These are phyloP conservation scores for Bombylius discolor DNA, from an alignment of 2,888 invertebrate species.

Conservation along the genomic window DNA sequence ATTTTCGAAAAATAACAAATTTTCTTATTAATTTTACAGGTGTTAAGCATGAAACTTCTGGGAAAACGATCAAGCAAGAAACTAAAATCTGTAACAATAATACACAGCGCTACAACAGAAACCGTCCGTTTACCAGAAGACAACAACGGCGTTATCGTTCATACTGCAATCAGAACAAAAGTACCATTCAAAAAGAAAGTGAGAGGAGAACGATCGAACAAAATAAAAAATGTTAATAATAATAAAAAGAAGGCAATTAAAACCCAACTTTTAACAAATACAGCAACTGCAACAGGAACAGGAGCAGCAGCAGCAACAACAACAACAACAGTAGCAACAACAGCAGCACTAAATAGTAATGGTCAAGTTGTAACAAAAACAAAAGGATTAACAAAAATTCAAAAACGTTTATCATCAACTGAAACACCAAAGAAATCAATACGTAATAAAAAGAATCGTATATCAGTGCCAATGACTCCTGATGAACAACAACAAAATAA, in stretches of 20 bases:
- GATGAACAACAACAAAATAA: conserved; percentile 39
- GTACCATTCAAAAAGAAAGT: conserved; percentile 79
- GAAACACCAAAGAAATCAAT: conserved; percentile 30
- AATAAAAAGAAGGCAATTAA: neutral
- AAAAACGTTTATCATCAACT: conserved; percentile 6
- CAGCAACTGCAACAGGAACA: no score
- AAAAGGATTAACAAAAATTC: neutral
- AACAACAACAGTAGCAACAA: neutral
- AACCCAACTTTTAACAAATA: neutral
- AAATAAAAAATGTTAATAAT: conserved; percentile 12
- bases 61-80: conserved; percentile 70
- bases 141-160: conserved; percentile 62
- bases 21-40: conserved; percentile 40
- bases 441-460: conserved; percentile 38
- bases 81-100: conserved; percentile 75
- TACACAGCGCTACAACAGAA: conserved; percentile 81
- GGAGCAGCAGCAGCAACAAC: neutral
- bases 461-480: conserved; percentile 37
- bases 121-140: conserved; percentile 72
- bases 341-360: conserved; percentile 8
- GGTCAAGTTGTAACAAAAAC: neutral
- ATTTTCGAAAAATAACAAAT: no score
- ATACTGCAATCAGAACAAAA: conserved; percentile 76
- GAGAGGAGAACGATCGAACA: conserved; percentile 29
- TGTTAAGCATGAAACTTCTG: conserved; percentile 65